Evolutionary conservation across 2,888 invertebrate species (phyloP), one percentile per base, ranked within the genome.

Genomic region (Ganaspis brasiliensis): DNA sequence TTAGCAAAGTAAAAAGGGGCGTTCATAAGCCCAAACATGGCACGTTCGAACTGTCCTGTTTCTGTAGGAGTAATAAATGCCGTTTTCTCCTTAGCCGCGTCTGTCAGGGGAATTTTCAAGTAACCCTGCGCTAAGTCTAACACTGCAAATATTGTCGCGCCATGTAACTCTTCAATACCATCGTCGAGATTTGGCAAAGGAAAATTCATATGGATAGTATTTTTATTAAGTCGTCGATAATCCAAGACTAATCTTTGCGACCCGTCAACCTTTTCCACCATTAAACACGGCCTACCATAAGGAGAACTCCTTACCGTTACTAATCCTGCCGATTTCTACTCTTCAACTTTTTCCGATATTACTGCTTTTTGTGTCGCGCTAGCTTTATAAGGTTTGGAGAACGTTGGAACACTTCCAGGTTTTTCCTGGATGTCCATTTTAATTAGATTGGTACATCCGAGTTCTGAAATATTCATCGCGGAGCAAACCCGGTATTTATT

Each of bases 11-110:
- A 31, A 21, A 74, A 80, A 1, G 86, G 83, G 0, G 86, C 85
- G 57, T 88, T 87, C 3, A 80, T 72, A 2, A 88, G 77, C 6
- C 86, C 87, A 52, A 87, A 89, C 37, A 85, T 84, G 80, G 74
- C 85, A 31, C 31, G 31, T 6, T 31, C 31, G 31, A 31, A 31
- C 6, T 31, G 31, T 4, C 31, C 6, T 2, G 85, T 31, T 31
- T 31, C 31, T 4, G 31, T 31, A 31, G 31, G 31, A 4, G 86
- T 88, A 14, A 83, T 83, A 49, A 87, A 85, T 19, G 72, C 63
- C 35, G 75, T 72, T 55, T 78, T 75, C 4, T 72, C 45, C 21
- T 72, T 75, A 12, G 78, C 74, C 12, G 12, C 67, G 2, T 75
- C 75, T 1, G 72, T 26, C 26, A 78, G 55, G 9, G 73, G 75